A percentile compares a stretch with the other conserved stretches of the same genome.
Evolutionary conservation across 2,888 invertebrate species (phyloP).

Genomic region (Xestia rhomboidea): DNA sequence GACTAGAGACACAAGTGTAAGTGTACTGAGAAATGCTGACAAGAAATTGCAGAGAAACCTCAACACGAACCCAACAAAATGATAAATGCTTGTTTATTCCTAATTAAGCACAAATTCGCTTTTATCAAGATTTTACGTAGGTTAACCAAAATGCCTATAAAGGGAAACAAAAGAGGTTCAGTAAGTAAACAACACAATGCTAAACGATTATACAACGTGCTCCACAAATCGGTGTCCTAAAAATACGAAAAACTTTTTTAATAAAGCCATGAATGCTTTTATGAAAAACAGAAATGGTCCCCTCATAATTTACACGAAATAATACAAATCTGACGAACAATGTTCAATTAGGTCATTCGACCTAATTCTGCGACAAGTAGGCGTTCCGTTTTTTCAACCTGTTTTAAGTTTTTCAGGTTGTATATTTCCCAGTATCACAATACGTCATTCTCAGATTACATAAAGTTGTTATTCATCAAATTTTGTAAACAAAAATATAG

Average conservation of each 20-base stretch:
- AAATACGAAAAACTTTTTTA: conserved; percentile 66
- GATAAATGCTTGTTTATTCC: conserved; percentile 31
- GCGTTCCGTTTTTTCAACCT: conserved; percentile 37
- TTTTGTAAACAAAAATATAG: conserved; percentile 30
- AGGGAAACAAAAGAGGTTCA: conserved; percentile 35
- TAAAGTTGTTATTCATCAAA: conserved; percentile 31
- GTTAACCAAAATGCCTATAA: conserved; percentile 17
- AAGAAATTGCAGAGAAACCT: neutral
- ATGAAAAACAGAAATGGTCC: conserved; percentile 57
- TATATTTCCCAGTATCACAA: conserved; percentile 27
- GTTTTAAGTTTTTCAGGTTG: conserved; percentile 38
- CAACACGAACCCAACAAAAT: conserved; percentile 10
- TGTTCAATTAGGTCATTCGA: conserved; percentile 51
- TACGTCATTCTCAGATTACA: conserved; percentile 49
- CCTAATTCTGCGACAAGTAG: conserved; percentile 38
- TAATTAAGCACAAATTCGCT: conserved; percentile 18
- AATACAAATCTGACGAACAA: conserved; percentile 58
- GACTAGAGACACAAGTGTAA: too few relatives aligned
- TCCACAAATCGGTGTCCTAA: conserved; percentile 54
- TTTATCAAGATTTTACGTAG: conserved; percentile 17
- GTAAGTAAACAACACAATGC: conserved; percentile 35
- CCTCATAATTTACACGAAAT: conserved; percentile 60
- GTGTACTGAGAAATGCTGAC: neutral
- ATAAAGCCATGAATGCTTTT: conserved; percentile 61
- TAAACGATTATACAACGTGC: conserved; percentile 27